Base-by-base conservation (phyloP, 2,113 vertebrate genomes). In the Mirounga angustirostris region DNA sequence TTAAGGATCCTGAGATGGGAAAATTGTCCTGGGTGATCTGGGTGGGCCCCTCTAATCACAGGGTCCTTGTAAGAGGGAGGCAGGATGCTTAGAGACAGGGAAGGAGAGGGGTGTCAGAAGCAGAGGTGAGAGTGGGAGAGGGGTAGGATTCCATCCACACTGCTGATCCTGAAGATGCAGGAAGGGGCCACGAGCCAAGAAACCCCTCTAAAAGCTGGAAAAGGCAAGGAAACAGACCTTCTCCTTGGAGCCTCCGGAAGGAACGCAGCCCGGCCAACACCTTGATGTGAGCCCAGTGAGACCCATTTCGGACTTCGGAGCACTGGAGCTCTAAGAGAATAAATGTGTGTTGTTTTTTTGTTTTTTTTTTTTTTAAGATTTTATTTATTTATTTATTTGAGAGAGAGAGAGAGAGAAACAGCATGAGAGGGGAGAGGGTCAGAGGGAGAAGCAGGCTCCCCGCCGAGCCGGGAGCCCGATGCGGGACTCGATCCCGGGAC, bases 211-310 rank as follows among this genome's bases (percentile, higher is more conserved):
- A 30, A 50, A 52, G 69, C 43, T 40, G 91, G 43, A 78, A 33
- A 26, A 33, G 13, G 54, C 46, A 40, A 12, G 58, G 81, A 43
- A 52, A 43, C 19, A 65, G 43, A 11, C 18, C 21, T 6, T 61
- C 33, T 76, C 18, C n/a, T 40, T 18, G 9, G 13, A 26, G 46
- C 46, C n/a, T 33, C 46, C 4, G 4, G 67, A 52, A 69, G 54
- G 63, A 26, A 7, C 0, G 1, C 43, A 54, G 59, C n/a, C 5
- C 2, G 1, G 71, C 12, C 11, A 3, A 43, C 22, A 43, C 40
- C 24, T 22, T 52, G 26, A 11, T 18, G 76, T 50, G 16, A 52
- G 28, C 74, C 74, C 46, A 10, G 24, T 4, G 43, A 50, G 6
- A 33, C 46, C 74, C 46, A 19, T 13, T 26, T 43, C 6, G 13